phyloP scores from a whole-genome alignment of 2,888 invertebrate genomes.

The Candidula unifasciata region DNA sequence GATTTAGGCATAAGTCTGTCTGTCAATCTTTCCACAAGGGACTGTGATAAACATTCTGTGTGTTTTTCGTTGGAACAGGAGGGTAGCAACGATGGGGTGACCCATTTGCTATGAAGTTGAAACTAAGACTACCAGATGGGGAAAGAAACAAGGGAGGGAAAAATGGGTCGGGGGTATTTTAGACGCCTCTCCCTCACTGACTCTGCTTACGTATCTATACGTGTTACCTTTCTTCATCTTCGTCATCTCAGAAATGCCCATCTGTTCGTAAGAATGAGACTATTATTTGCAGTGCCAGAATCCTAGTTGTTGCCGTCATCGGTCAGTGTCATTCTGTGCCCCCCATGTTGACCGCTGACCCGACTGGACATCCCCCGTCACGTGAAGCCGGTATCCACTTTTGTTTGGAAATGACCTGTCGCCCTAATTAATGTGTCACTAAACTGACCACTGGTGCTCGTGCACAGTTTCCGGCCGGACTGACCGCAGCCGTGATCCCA shows the following conservation, averaged over 20 bases:
- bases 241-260: not conserved
- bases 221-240: no score
- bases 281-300: not conserved
- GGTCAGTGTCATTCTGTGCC: constrained; percentile 29
- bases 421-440: constrained; percentile 42
- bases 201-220: no score
- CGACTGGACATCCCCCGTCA: constrained; percentile 9
- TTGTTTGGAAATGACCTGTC: constrained; percentile 17
- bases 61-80: no score
- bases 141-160: no score
- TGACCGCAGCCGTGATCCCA: not conserved
- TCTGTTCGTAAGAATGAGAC: not conserved
- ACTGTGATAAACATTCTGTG: no score
- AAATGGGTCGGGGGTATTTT: no score
- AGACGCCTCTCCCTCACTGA: no score
- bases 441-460: constrained; percentile 29
- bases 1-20: no score
- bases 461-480: constrained; percentile 28
- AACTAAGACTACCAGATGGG: no score
- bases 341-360: not conserved
- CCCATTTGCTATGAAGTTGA: no score
- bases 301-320: not conserved
- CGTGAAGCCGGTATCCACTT: constrained; percentile 11
- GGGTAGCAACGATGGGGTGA: no score
- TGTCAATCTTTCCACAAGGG: no score